phyloP scores from a whole-genome alignment of 2,797 vertebrate genomes.

The Sus cebifrons region DNA sequence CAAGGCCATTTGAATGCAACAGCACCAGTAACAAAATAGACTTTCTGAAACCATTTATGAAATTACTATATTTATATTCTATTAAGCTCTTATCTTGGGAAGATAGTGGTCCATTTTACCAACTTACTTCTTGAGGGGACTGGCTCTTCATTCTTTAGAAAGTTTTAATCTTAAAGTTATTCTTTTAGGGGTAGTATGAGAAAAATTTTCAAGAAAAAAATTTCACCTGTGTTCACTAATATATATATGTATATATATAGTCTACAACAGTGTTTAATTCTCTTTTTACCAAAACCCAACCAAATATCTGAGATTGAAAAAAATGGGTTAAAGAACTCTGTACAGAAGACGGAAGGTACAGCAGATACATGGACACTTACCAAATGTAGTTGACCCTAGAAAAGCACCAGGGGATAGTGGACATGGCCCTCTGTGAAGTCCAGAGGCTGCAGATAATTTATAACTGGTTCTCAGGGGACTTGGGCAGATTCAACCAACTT shows the following conservation, averaged over 20 bases:
- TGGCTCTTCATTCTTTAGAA: neutral
- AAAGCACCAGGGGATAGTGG: neutral
- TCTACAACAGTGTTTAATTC: neutral
- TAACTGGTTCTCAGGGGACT: neutral
- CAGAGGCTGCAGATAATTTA: neutral
- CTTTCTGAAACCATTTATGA: neutral
- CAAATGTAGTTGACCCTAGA: neutral
- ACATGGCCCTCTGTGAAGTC: fast-evolving
- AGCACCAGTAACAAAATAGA: neutral
- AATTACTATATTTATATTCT: neutral
- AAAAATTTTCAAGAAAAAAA: neutral
- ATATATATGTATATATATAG: neutral
- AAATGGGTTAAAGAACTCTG: neutral
- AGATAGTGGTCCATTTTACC: neutral
- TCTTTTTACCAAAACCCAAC: neutral
- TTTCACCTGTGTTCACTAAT: neutral
- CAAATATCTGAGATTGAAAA: neutral
- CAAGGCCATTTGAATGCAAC: neutral
- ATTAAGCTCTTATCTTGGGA: neutral
- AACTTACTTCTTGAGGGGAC: neutral
- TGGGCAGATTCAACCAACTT: neutral
- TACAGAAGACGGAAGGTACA: too few relatives aligned
- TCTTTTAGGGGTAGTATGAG: neutral
- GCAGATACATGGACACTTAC: neutral
- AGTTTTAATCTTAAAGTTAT: neutral